A percentile compares a stretch with the other conserved stretches of the same genome.
phyloP scores from a whole-genome alignment of 1,140 invertebrate genomes.

The Ericerus pela region DNA sequence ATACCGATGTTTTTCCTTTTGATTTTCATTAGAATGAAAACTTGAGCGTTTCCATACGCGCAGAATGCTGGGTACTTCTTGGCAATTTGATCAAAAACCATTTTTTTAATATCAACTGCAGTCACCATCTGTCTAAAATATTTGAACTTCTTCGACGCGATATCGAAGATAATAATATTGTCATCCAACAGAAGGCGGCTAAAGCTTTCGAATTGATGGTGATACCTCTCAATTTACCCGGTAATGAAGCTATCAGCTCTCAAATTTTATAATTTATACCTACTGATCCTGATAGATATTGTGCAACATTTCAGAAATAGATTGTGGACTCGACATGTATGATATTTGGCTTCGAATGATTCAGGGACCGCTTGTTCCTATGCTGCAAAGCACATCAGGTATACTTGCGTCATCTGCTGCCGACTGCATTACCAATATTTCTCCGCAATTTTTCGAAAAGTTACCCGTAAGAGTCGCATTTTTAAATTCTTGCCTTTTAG shows the following conservation, averaged over 20 bases:
- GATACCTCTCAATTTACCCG: background rate
- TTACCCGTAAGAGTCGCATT: slow-evolving; percentile 17
- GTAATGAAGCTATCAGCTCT: background rate
- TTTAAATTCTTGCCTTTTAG: too few species aligned
- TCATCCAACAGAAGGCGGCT: background rate
- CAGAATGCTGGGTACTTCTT: slow-evolving; percentile 1
- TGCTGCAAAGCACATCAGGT: slow-evolving; percentile 5
- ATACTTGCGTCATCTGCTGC: slow-evolving; percentile 10
- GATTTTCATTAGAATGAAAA: background rate
- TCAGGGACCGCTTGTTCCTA: background rate
- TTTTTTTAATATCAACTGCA: background rate
- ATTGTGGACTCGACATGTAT: background rate
- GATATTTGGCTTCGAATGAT: background rate
- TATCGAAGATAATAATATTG: background rate
- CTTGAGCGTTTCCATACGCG: background rate
- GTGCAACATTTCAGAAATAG: background rate
- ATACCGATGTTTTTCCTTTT: too few species aligned
- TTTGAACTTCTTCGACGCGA: background rate
- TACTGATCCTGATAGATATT: too few species aligned
- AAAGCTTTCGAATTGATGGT: background rate
- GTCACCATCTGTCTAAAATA: background rate
- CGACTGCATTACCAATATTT: slow-evolving; percentile 14
- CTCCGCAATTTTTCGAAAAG: slow-evolving; percentile 1
- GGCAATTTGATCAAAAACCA: background rate
- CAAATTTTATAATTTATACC: too few species aligned